These are phyloP conservation scores for Acipenser transmontanus DNA, from an alignment of 2,797 vertebrate genomes.

Conservation along the genomic window DNA sequence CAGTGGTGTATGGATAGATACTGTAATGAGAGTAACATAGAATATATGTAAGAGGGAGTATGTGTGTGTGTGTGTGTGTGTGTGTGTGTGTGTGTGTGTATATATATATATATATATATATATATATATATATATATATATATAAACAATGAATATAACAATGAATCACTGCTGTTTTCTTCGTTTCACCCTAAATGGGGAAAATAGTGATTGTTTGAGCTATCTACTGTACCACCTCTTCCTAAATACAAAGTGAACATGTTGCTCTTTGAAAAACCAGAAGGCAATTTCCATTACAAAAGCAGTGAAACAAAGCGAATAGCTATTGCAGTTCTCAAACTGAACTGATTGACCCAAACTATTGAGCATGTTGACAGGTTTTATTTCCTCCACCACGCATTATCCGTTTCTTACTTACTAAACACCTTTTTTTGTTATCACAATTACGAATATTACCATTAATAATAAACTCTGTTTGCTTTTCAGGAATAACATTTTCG, in stretches of 20 bases:
- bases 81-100: too few species aligned
- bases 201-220: too few species aligned
- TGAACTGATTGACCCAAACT: conserved; percentile 62
- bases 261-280: conserved; percentile 49
- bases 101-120: too few species aligned
- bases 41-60: too few species aligned
- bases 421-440: conserved; percentile 48
- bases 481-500: conserved; percentile 88
- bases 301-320: conserved; percentile 60
- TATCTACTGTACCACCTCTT: too few species aligned
- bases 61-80: too few species aligned
- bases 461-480: conserved; percentile 75
- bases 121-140: too few species aligned
- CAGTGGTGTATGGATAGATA: conserved; percentile 20
- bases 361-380: conserved; percentile 52
- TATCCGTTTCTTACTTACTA: conserved; percentile 40
- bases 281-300: conserved; percentile 61
- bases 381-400: too few species aligned
- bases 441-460: conserved; percentile 48
- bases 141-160: too few species aligned
- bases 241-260: conserved; percentile 53
- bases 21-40: too few species aligned
- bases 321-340: conserved; percentile 48
- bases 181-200: too few species aligned
- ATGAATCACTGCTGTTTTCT: too few species aligned